These are phyloP conservation scores for Acyrthosiphon pisum DNA, from an alignment of 1,140 invertebrate genomes.

Conservation along the genomic window DNA sequence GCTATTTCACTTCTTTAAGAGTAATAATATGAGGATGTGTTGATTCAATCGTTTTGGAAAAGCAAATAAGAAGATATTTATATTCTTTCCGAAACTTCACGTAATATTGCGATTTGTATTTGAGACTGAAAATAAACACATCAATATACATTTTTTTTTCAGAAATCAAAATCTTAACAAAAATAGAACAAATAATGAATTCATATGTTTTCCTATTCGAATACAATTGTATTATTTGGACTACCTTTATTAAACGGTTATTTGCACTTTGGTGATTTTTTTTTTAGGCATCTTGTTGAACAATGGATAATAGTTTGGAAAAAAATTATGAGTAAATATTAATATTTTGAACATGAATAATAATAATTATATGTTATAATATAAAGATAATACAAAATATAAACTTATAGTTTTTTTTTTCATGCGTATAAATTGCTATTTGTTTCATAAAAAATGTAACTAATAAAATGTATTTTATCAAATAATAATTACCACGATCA, in stretches of 20 bases:
- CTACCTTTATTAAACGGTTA: not conserved
- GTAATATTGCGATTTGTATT: not conserved
- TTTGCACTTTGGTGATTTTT: not conserved
- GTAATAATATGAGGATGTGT: not conserved
- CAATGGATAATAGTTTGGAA: not conserved
- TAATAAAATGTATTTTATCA: too few relatives aligned
- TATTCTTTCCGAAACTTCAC: not conserved
- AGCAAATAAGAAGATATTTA: not conserved
- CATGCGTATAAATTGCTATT: too few relatives aligned
- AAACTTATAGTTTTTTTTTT: too few relatives aligned
- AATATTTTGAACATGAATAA: too few relatives aligned
- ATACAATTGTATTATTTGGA: not conserved
- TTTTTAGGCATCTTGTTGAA: not conserved
- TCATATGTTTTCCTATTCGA: not conserved
- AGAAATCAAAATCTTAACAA: not conserved
- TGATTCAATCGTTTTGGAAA: not conserved
- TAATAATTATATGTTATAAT: too few relatives aligned
- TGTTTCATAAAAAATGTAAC: too few relatives aligned
- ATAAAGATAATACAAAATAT: too few relatives aligned
- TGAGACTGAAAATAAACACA: slow-evolving; percentile 14
- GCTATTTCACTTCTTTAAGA: not conserved
- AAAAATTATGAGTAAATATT: not conserved
- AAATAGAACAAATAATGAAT: not conserved
- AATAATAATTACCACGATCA: not conserved
- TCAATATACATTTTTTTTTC: not conserved